phyloP scores from a whole-genome alignment of 2,888 invertebrate species.

The Euplexia lucipara region DNA sequence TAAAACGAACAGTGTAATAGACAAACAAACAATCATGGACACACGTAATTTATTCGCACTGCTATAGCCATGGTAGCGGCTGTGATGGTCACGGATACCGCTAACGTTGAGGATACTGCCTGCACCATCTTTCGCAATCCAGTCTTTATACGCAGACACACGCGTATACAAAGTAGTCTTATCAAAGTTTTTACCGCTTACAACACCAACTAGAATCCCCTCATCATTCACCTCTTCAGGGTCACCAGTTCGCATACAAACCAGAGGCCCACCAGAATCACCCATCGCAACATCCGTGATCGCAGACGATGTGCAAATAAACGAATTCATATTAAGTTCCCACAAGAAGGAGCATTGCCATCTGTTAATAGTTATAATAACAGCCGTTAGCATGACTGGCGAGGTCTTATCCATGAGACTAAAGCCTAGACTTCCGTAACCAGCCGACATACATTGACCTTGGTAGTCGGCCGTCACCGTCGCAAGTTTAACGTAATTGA shows the following conservation, averaged over 20 bases:
- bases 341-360: conserved; percentile 73
- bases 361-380: conserved; percentile 68
- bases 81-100: too few species aligned
- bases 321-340: conserved; percentile 74
- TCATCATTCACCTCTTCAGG: conserved; percentile 59
- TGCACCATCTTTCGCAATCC: conserved; percentile 66
- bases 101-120: too few species aligned
- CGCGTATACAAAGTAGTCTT: conserved; percentile 73
- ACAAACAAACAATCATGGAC: conserved; percentile 41
- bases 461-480: conserved; percentile 66
- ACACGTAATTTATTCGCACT: conserved; percentile 32
- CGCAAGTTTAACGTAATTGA: conserved; percentile 67
- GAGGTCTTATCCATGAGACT: conserved; percentile 47
- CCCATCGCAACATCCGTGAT: conserved; percentile 67
- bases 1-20: conserved; percentile 70
- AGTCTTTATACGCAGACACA: conserved; percentile 66
- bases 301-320: conserved; percentile 56
- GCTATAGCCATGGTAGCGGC: too few species aligned
- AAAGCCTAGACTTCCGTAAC: conserved; percentile 72
- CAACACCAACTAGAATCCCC: conserved; percentile 77
- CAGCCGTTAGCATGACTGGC: conserved; percentile 69
- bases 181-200: conserved; percentile 82
- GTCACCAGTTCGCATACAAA: conserved; percentile 72
- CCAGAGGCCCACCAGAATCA: conserved; percentile 82
- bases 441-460: conserved; percentile 71